A percentile compares a stretch with the other conserved stretches of the same genome.
Evolutionary conservation across 2,888 invertebrate genomes (phyloP).

Genomic region (Exephanes ischioxanthus): DNA sequence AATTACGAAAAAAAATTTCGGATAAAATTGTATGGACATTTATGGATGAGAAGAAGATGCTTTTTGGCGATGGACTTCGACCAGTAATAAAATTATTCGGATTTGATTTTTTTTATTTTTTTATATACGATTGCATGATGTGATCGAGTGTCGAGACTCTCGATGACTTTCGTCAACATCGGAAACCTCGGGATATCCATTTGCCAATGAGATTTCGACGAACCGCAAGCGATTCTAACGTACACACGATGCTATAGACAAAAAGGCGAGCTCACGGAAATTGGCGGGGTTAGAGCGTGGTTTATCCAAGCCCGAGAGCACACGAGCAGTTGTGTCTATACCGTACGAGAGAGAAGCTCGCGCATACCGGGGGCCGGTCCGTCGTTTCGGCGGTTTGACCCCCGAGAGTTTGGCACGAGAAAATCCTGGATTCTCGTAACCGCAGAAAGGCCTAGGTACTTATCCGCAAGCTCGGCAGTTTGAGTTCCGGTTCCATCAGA

Average conservation of each 20-base stretch:
- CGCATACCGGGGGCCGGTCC: not conserved
- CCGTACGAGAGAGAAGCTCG: not conserved
- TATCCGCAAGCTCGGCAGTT: not conserved
- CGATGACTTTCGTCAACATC: not conserved
- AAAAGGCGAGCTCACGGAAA: conserved; percentile 33
- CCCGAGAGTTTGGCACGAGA: conserved; percentile 39
- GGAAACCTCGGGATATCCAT: conserved; percentile 22
- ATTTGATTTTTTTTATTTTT: not conserved
- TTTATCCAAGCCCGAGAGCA: conserved; percentile 14
- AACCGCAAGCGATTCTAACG: conserved; percentile 29
- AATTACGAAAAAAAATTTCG: not conserved
- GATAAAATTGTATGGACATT: not conserved
- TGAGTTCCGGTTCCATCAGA: conserved; percentile 31
- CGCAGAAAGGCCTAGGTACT: conserved; percentile 29
- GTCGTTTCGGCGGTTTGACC: conserved; percentile 50
- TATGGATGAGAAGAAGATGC: not conserved
- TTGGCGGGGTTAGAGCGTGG: not conserved
- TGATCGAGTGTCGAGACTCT: not conserved
- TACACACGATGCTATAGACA: conserved; percentile 1
- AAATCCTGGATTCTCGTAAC: conserved; percentile 50
- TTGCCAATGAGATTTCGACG: conserved; percentile 27
- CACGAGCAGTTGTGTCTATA: conserved; percentile 6
- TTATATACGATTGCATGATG: not conserved
- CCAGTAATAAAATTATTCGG: too few relatives aligned
- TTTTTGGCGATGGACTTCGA: too few relatives aligned